Evolutionary conservation across 2,888 invertebrate genomes (phyloP), one percentile per base, ranked within the genome.

Genomic region (Timema cristinae): DNA sequence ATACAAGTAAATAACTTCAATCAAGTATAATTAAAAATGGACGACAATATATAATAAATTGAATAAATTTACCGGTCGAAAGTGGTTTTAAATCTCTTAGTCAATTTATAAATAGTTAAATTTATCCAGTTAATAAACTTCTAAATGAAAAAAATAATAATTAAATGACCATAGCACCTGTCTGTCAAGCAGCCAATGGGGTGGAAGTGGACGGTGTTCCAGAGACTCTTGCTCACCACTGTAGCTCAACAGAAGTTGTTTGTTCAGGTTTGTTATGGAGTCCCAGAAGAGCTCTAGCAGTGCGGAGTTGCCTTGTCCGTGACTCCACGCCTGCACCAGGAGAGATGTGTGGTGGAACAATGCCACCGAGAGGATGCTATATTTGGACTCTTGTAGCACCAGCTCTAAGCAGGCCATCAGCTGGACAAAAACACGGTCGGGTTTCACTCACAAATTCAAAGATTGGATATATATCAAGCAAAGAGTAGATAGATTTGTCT

Each of bases 291-390:
- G 61, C 61, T 47, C 47, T 61, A 61, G 7, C 50, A 63, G 63
- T 11, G 10, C 61, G n/a, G 61, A 50, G 32, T 10, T 61, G 15
- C 51, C 13, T 51, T 32, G 32, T 10, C 15, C 52, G 1, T 67
- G 67, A 67, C 83, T 84, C 87, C 87, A 88, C 77, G 86, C 87
- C n/a, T 85, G 85, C 52, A 87, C 77, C 52, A 89, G 69, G 10
- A 49, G 59, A 2, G 76, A 74, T 2, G 73, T 51, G 16, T 74
- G 73, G n/a, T 70, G 67, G 67, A 68, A 73, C 6, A 76, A 67
- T 11, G 75, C 77, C 5, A 82, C 81, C 0, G 86, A 80, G 2
- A 85, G 80, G 75, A 87, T 85, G 70, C 81, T 82, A 75, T 85
- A 87, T 51, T 87, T 79, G 47, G 81, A 79, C 76, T 85, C 85